A percentile compares a stretch with the other conserved stretches of the same genome.
Conservation (phyloP, 1,140 invertebrate genomes). For the Drepana arcuata region DNA sequence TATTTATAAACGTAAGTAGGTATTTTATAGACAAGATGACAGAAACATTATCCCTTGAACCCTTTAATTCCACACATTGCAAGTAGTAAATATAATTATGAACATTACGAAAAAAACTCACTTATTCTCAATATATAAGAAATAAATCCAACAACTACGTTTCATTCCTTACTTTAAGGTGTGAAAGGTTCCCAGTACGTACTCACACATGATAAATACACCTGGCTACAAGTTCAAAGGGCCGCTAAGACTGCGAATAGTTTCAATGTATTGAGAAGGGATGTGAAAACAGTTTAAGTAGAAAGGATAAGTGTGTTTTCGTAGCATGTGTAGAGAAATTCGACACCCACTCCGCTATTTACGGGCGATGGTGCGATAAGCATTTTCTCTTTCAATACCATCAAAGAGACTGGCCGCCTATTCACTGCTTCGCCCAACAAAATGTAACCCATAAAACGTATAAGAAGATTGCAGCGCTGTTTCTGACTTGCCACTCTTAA, state of each 20-base stretch:
- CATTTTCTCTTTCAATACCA: slow-evolving; percentile 63
- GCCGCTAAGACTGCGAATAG: slow-evolving; percentile 35
- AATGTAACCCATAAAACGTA: slow-evolving; percentile 52
- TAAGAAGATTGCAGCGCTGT: slow-evolving; percentile 31
- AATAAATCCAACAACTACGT: no score
- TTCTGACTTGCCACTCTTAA: slow-evolving; percentile 25
- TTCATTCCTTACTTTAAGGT: no score
- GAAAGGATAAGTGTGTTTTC: slow-evolving; percentile 65
- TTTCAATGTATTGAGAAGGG: slow-evolving; percentile 43
- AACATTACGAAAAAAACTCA: no score
- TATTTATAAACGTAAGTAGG: no score
- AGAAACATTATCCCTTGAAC: no score
- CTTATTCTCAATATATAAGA: no score
- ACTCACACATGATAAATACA: slow-evolving; percentile 17
- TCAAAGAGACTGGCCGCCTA: slow-evolving; percentile 60
- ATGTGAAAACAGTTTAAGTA: slow-evolving; percentile 55
- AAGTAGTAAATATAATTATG: no score
- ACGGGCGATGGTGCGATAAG: slow-evolving; percentile 62
- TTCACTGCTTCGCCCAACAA: slow-evolving; percentile 45
- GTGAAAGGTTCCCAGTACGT: no score
- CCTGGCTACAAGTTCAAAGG: slow-evolving; percentile 25
- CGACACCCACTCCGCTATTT: slow-evolving; percentile 59
- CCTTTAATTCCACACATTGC: no score
- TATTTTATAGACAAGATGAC: no score
- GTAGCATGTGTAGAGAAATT: slow-evolving; percentile 52